Conservation (phyloP, 2,888 invertebrate species). For the Peribatodes rhomboidaria region DNA sequence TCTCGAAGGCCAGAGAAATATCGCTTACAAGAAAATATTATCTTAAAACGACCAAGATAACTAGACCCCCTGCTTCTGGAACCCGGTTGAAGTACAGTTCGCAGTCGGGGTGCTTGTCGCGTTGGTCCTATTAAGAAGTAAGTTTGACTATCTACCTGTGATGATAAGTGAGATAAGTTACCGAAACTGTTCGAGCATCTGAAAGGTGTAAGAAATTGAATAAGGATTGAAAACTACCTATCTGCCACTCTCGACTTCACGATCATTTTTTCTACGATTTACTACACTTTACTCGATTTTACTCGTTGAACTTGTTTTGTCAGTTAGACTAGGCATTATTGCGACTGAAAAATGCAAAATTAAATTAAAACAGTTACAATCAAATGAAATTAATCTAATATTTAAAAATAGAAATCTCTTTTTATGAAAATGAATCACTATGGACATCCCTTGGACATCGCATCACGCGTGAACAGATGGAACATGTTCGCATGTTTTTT, state of each 20-base stretch:
- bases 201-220: constrained; percentile 19
- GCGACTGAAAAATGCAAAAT: no score
- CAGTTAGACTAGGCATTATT: no score
- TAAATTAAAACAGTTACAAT: no score
- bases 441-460: no score
- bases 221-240: not conserved
- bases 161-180: constrained; percentile 50
- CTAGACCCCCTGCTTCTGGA: constrained; percentile 41
- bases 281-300: no score
- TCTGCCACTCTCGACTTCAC: not conserved
- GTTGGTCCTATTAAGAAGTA: constrained; percentile 67
- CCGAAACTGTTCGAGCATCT: constrained; percentile 39
- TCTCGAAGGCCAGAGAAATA: constrained; percentile 67
- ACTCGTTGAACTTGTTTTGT: no score
- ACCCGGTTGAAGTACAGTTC: constrained; percentile 5
- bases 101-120: constrained; percentile 42
- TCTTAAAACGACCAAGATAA: constrained; percentile 59
- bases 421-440: no score
- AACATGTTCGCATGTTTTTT: no score
- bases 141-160: constrained; percentile 58
- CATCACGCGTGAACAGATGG: no score
- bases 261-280: not conserved
- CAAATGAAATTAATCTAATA: no score
- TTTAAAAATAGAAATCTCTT: no score
- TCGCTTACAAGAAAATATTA: constrained; percentile 73